Evolutionary conservation across 2,113 vertebrate genomes (phyloP).

Genomic region (Brachionichthys hirsutus): DNA sequence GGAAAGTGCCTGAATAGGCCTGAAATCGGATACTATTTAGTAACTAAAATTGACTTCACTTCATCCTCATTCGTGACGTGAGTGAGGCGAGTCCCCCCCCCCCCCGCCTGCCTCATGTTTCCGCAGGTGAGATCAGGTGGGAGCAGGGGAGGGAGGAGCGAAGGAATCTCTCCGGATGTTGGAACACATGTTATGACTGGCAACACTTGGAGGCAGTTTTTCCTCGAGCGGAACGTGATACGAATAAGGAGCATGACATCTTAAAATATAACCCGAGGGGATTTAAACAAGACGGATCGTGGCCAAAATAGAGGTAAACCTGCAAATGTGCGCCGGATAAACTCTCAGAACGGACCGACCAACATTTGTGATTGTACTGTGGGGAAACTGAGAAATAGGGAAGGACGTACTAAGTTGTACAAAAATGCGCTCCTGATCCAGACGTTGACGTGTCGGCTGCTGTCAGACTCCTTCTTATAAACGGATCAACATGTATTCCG

Average conservation of each 20-base stretch:
- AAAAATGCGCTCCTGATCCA: no score
- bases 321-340: not conserved
- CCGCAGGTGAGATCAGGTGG: conserved; percentile 44
- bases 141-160: conserved; percentile 57
- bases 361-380: no score
- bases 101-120: no score
- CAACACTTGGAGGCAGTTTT: conserved; percentile 7
- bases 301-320: conserved; percentile 27
- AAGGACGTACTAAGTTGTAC: conserved; percentile 5
- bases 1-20: no score
- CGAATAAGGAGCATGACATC: conserved; percentile 17
- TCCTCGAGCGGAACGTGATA: conserved; percentile 4
- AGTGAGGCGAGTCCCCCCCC: not conserved
- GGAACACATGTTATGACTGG: conserved; percentile 45
- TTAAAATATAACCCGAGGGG: conserved; percentile 26
- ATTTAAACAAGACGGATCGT: not conserved
- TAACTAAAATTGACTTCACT: no score
- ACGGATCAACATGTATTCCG: no score
- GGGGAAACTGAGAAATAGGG: not conserved
- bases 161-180: not conserved
- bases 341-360: not conserved
- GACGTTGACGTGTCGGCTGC: no score
- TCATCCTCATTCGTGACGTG: not conserved
- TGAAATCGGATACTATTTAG: no score
- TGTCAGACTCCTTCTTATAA: no score